Conservation (phyloP, 2,113 vertebrate species). For the Thermophis baileyi region DNA sequence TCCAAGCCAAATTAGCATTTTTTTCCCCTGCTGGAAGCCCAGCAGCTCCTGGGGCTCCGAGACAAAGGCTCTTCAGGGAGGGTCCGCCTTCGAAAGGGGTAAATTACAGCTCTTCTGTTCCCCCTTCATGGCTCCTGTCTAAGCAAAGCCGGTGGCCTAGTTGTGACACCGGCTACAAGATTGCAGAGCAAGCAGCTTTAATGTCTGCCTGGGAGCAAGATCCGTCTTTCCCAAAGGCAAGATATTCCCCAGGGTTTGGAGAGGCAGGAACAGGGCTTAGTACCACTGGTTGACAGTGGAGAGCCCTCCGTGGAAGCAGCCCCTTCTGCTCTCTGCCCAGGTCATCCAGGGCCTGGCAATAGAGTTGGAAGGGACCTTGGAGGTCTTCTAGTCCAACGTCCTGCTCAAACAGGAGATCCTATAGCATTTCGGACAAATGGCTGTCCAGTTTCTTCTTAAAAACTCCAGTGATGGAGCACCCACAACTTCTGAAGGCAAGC, state of each 20-base stretch:
- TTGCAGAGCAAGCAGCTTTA: neutral
- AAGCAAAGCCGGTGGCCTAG: neutral
- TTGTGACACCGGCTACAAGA: too few relatives aligned
- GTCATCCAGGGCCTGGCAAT: neutral
- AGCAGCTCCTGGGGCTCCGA: neutral
- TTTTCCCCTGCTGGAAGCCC: neutral
- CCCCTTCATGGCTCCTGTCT: rapidly evolving
- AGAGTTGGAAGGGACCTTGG: neutral
- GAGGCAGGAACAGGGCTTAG: neutral
- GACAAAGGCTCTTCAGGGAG: slow-evolving; percentile 3
- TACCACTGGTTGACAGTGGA: neutral
- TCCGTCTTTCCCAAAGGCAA: neutral
- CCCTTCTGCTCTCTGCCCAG: neutral
- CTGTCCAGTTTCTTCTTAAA: neutral
- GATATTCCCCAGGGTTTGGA: neutral
- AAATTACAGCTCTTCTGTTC: slow-evolving; percentile 25
- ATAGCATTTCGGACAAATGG: neutral
- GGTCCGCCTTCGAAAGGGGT: slow-evolving; percentile 24
- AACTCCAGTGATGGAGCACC: neutral
- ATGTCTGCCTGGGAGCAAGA: neutral
- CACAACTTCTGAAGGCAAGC: neutral
- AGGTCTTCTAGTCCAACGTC: neutral
- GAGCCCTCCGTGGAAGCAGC: neutral
- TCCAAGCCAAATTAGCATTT: slow-evolving; percentile 43
- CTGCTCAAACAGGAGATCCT: too few relatives aligned